A percentile compares a stretch with the other conserved stretches of the same genome.
These are phyloP conservation scores for Ooceraea biroi DNA, from an alignment of 1,140 invertebrate genomes.

Conservation along the genomic window DNA sequence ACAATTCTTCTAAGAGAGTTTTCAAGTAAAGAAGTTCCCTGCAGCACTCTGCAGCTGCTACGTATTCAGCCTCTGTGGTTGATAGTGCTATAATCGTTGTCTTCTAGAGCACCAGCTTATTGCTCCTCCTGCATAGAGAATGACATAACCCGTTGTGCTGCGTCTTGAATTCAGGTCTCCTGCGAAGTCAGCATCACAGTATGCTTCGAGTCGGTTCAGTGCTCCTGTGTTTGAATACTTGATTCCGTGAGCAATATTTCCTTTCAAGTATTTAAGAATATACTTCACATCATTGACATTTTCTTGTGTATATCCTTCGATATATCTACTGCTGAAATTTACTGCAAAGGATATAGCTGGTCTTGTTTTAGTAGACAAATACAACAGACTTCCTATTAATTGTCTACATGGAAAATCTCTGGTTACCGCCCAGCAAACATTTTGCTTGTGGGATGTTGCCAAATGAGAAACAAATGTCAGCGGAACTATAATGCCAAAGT, in stretches of 20 bases:
- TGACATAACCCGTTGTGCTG: slow-evolving; percentile 5
- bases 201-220: neutral
- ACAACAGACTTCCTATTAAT: neutral
- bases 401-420: too few relatives aligned
- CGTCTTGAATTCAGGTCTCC: neutral
- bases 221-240: neutral
- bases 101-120: neutral
- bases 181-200: slow-evolving; percentile 9
- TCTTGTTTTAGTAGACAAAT: neutral
- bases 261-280: neutral
- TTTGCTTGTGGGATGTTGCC: too few relatives aligned
- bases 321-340: neutral
- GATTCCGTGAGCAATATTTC: neutral
- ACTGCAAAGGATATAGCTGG: neutral
- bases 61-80: too few relatives aligned
- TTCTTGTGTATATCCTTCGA: neutral
- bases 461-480: too few relatives aligned
- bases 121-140: neutral
- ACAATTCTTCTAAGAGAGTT: neutral
- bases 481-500: too few relatives aligned
- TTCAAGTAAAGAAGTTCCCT: neutral
- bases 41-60: too few relatives aligned
- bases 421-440: too few relatives aligned
- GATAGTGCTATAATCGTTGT: too few relatives aligned
- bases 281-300: neutral